Evolutionary conservation across 2,888 invertebrate genomes (phyloP).

Genomic region (Macrosoma leucophasiata): DNA sequence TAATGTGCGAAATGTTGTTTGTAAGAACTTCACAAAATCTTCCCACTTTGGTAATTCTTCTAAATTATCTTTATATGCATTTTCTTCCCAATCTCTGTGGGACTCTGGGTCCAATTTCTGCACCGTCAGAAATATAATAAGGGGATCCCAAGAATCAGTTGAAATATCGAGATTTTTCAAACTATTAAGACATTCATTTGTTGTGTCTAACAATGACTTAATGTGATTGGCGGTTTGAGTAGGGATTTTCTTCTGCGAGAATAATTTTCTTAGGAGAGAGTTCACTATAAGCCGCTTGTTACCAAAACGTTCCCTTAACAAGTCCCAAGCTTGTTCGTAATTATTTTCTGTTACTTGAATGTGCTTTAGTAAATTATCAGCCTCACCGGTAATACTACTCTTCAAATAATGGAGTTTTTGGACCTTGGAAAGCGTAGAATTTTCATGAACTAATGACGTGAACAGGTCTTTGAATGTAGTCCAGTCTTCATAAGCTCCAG

Average conservation of each 20-base stretch:
- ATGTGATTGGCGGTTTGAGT: slow-evolving; percentile 18
- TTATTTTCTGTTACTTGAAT: slow-evolving; percentile 17
- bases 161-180: slow-evolving; percentile 22
- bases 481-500: slow-evolving; percentile 9
- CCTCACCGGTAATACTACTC: slow-evolving; percentile 21
- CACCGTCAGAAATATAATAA: slow-evolving; percentile 24
- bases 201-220: slow-evolving; percentile 26
- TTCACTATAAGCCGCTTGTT: slow-evolving; percentile 24
- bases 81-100: slow-evolving; percentile 25
- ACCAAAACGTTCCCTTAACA: slow-evolving; percentile 19
- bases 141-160: slow-evolving; percentile 20
- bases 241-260: slow-evolving; percentile 20
- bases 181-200: too few relatives aligned
- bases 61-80: slow-evolving; percentile 8
- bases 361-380: slow-evolving; percentile 17
- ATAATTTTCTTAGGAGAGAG: slow-evolving; percentile 21
- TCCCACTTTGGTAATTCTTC: slow-evolving; percentile 17
- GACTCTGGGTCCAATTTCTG: slow-evolving; percentile 27
- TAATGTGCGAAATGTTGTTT: slow-evolving; percentile 19
- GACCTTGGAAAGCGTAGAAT: slow-evolving; percentile 13
- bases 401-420: slow-evolving; percentile 25
- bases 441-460: slow-evolving; percentile 3
- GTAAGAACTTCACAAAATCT: slow-evolving; percentile 14
- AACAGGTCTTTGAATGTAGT: slow-evolving; percentile 9
- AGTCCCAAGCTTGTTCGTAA: slow-evolving; percentile 20